A percentile compares a stretch with the other conserved stretches of the same genome.
phyloP scores from a whole-genome alignment of 1,140 invertebrate genomes.

The Sweltsa coloradensis region DNA sequence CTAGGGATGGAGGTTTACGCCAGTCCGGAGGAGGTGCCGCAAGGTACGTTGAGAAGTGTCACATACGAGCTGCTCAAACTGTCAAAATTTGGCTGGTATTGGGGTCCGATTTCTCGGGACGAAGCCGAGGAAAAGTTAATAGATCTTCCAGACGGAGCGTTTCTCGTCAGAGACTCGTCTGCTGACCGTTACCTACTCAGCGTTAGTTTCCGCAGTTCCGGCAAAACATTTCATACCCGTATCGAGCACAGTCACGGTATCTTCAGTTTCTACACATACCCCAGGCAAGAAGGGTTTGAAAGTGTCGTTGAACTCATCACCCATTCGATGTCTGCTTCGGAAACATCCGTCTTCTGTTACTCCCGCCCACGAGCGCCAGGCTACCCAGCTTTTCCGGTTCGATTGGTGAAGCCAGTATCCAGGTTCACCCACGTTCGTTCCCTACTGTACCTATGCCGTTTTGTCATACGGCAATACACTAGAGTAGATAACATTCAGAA shows the following conservation, averaged over 20 bases:
- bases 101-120: slow-evolving; percentile 40
- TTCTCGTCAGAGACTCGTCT: slow-evolving; percentile 53
- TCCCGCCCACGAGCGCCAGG: slow-evolving; percentile 48
- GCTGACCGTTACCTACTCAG: slow-evolving; percentile 48
- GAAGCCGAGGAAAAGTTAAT: slow-evolving; percentile 41
- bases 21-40: background rate
- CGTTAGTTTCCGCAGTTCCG: slow-evolving; percentile 61
- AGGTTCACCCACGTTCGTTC: slow-evolving; percentile 59
- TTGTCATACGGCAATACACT: slow-evolving; percentile 61
- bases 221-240: slow-evolving; percentile 54
- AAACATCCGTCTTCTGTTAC: slow-evolving; percentile 60
- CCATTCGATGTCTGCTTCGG: slow-evolving; percentile 53
- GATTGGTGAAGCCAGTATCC: slow-evolving; percentile 63
- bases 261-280: slow-evolving; percentile 52
- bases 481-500: slow-evolving; percentile 57
- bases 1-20: background rate
- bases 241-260: slow-evolving; percentile 53
- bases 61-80: slow-evolving; percentile 37
- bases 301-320: slow-evolving; percentile 57
- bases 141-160: slow-evolving; percentile 57
- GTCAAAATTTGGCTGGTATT: slow-evolving; percentile 43
- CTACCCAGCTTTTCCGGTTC: slow-evolving; percentile 54
- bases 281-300: slow-evolving; percentile 48
- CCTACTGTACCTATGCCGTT: slow-evolving; percentile 62
- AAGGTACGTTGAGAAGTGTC: slow-evolving; percentile 19